Evolutionary conservation across 1,140 invertebrate genomes (phyloP).

Genomic region (Elymnias hypermnestra): DNA sequence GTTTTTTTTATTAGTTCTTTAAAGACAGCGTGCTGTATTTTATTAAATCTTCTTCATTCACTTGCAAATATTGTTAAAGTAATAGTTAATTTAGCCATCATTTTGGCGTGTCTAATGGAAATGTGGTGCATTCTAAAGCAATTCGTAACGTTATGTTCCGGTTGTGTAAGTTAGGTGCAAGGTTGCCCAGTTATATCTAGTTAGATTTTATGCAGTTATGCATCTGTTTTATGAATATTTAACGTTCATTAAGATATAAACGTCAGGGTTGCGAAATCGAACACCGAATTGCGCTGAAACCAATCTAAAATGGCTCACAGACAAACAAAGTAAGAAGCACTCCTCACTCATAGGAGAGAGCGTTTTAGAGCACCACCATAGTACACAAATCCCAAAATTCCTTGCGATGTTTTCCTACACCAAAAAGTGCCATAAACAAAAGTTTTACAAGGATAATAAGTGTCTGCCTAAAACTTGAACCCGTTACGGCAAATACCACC

Average conservation of each 20-base stretch:
- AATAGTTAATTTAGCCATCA: slow-evolving; percentile 5
- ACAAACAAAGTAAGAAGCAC: too few species aligned
- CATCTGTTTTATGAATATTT: slow-evolving; percentile 19
- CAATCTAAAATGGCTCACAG: neutral
- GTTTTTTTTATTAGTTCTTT: too few species aligned
- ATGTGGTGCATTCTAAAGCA: slow-evolving; percentile 21
- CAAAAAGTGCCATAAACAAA: too few species aligned
- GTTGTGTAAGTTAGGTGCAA: slow-evolving; percentile 31
- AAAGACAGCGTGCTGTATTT: too few species aligned
- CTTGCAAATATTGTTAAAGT: slow-evolving; percentile 2
- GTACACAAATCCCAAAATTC: too few species aligned
- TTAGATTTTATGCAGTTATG: slow-evolving; percentile 21
- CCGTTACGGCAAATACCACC: too few species aligned
- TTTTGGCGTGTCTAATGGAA: slow-evolving; percentile 1
- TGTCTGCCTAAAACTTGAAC: too few species aligned
- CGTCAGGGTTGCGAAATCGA: neutral
- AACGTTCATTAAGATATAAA: slow-evolving; percentile 4
- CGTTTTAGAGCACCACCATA: too few species aligned
- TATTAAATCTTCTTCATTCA: neutral
- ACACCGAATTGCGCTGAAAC: neutral
- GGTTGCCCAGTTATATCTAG: slow-evolving; percentile 27
- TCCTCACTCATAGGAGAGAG: too few species aligned
- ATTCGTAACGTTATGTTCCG: slow-evolving; percentile 26
- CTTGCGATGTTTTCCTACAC: too few species aligned
- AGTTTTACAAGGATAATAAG: too few species aligned